phyloP scores from a whole-genome alignment of 37 sponge, comb jelly and placozoan species.

The Tethya wilhelma region DNA sequence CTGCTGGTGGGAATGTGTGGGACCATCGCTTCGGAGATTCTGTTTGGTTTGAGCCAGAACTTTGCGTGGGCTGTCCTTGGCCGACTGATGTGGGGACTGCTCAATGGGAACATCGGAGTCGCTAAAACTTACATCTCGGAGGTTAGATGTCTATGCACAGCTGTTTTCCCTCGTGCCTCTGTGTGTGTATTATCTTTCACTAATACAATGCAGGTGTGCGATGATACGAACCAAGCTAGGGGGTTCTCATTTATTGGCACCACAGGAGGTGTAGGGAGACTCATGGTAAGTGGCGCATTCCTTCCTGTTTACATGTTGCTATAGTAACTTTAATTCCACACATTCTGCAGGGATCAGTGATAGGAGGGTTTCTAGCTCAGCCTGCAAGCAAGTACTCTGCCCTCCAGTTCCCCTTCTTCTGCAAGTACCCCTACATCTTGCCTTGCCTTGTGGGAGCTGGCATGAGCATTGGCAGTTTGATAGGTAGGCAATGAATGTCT shows the following conservation, averaged over 20 bases:
- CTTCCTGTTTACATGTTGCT: neutral
- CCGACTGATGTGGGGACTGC: constrained; percentile 86
- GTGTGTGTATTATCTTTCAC: neutral
- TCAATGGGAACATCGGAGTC: constrained; percentile 86
- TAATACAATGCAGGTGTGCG: constrained; percentile 64
- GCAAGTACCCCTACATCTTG: constrained; percentile 80
- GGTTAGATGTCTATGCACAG: constrained; percentile 33
- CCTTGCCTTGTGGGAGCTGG: constrained; percentile 77
- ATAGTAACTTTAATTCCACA: neutral
- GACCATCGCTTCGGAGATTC: constrained; percentile 39
- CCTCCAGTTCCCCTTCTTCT: constrained; percentile 73
- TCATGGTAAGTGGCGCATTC: constrained; percentile 48
- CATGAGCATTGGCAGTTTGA: constrained; percentile 39
- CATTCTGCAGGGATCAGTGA: constrained; percentile 62
- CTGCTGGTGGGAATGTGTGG: constrained; percentile 72
- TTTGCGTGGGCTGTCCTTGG: constrained; percentile 81
- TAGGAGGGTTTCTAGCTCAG: constrained; percentile 87
- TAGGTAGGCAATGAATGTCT: no score
- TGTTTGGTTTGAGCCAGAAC: constrained; percentile 87
- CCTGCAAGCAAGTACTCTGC: constrained; percentile 79
- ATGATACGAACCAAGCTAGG: constrained; percentile 88
- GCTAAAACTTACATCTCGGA: constrained; percentile 91
- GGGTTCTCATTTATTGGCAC: constrained; percentile 74
- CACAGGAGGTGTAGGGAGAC: constrained; percentile 57
- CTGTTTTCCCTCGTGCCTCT: neutral